A percentile compares a stretch with the other conserved stretches of the same genome.
Conservation (phyloP, 2,797 vertebrate species). For the Rachycentron canadum region DNA sequence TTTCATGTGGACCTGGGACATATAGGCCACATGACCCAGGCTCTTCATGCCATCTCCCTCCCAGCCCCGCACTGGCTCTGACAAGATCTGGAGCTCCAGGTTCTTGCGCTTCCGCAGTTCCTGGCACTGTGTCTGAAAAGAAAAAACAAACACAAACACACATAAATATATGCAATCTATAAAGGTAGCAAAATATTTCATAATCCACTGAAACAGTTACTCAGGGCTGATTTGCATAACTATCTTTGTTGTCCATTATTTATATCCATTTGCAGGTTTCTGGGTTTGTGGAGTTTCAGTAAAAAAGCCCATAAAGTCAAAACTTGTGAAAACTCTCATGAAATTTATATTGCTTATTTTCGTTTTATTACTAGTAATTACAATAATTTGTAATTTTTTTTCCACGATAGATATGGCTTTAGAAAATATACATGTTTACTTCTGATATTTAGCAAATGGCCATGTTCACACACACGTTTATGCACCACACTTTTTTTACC, state of each 20-base stretch:
- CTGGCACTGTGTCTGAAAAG: conserved; percentile 90
- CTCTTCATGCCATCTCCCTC: conserved; percentile 96
- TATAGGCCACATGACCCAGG: conserved; percentile 92
- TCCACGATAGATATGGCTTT: background rate
- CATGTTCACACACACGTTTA: too few relatives aligned
- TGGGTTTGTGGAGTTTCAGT: background rate
- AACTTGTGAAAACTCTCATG: background rate
- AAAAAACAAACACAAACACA: background rate
- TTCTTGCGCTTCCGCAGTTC: conserved; percentile 96
- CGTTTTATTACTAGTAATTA: background rate
- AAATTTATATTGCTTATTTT: background rate
- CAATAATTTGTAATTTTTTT: background rate
- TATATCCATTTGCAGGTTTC: background rate
- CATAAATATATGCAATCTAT: background rate
- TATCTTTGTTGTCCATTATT: background rate
- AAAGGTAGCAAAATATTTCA: background rate
- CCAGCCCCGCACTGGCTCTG: conserved; percentile 94
- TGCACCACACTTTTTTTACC: too few relatives aligned
- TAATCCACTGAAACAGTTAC: background rate
- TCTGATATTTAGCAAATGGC: background rate
- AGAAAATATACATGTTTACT: background rate
- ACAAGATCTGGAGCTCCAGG: conserved; percentile 96
- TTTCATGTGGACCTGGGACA: conserved; percentile 94
- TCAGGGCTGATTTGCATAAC: background rate
- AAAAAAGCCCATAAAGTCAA: background rate